phyloP scores from a whole-genome alignment of 1,140 invertebrate species.

The Zelostemma sp. region DNA sequence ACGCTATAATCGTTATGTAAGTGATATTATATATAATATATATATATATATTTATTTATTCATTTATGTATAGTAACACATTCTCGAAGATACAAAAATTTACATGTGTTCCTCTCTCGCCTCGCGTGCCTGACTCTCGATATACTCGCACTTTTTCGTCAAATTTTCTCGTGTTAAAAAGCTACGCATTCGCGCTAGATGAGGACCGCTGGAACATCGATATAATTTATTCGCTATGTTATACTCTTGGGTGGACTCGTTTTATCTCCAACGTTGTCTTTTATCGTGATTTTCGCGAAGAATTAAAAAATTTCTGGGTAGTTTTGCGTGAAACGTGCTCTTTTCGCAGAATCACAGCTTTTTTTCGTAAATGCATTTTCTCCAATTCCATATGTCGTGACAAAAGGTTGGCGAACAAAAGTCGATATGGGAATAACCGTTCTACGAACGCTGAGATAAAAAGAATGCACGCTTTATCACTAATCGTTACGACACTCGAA shows the following conservation, averaged over 20 bases:
- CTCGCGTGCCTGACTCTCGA: conserved; percentile 33
- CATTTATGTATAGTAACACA: conserved; percentile 55
- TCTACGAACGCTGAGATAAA: conserved; percentile 2
- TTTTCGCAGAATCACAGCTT: background rate
- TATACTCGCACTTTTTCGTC: conserved; percentile 18
- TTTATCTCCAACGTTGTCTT: conserved; percentile 23
- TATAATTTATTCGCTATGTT: conserved; percentile 26
- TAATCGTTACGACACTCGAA: conserved; percentile 54
- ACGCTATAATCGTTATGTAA: conserved; percentile 40
- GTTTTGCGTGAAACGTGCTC: background rate
- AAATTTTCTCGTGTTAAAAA: conserved; percentile 26
- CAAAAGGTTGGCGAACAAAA: background rate
- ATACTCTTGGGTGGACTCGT: conserved; percentile 20
- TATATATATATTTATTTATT: conserved; percentile 47
- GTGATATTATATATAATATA: conserved; percentile 45
- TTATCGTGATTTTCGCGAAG: background rate
- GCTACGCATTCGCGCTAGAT: conserved; percentile 31
- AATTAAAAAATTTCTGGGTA: too few relatives aligned
- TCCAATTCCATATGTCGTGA: background rate
- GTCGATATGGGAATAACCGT: too few relatives aligned
- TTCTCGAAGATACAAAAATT: conserved; percentile 68
- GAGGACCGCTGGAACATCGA: conserved; percentile 37
- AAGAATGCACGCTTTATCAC: conserved; percentile 24
- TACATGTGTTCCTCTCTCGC: conserved; percentile 51
- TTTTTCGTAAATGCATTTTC: background rate